Conservation (phyloP, 2,797 vertebrate species). For the Acridotheres tristis region DNA sequence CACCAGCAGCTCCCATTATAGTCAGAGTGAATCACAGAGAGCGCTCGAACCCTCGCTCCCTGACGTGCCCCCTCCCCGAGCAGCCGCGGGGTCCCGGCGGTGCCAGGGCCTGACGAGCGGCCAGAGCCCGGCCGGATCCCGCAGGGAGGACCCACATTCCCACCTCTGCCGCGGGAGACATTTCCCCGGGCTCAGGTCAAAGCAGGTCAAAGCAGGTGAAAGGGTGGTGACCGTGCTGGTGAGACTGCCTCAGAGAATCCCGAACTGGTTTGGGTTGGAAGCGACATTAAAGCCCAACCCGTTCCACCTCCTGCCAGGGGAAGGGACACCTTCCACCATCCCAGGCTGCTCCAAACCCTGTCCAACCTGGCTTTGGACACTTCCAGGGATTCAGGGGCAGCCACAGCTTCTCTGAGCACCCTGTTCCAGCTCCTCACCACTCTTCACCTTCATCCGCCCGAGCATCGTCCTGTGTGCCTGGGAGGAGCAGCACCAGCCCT, state of each 20-base stretch:
- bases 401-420: neutral
- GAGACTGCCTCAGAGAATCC: neutral
- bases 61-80: neutral
- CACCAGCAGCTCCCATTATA: slow-evolving; percentile 90
- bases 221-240: neutral
- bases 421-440: rapidly evolving
- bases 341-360: rapidly evolving
- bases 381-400: neutral
- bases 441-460: rapidly evolving
- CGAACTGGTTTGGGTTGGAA: neutral
- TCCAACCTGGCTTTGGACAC: neutral
- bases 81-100: neutral
- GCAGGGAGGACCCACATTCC: rapidly evolving
- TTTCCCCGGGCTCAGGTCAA: neutral
- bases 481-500: neutral
- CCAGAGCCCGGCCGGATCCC: neutral
- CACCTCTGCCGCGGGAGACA: neutral
- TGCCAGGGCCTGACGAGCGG: neutral
- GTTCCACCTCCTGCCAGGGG: rapidly evolving
- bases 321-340: rapidly evolving
- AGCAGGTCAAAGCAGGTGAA: rapidly evolving
- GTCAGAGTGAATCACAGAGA: slow-evolving; percentile 84
- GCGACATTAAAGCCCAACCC: rapidly evolving
- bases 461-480: neutral
- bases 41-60: slow-evolving; percentile 13